Evolutionary conservation across 2,888 invertebrate genomes (phyloP), one percentile per base, ranked within the genome.

Genomic region (Amphipoea oculea): DNA sequence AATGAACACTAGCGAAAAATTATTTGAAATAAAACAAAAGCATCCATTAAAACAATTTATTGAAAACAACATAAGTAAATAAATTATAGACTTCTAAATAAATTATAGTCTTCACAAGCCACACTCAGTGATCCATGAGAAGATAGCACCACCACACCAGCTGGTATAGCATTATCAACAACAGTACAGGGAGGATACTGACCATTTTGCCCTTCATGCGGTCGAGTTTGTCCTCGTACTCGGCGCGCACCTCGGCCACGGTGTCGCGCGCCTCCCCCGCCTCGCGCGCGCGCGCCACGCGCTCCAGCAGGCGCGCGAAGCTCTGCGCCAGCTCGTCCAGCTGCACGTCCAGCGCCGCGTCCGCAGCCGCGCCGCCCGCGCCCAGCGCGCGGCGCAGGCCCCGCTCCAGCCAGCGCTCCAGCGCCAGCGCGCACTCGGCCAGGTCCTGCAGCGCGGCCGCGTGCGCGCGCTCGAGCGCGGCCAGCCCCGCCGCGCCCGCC

Each of bases 141-240:
- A 97, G 94, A 89, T 95, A 96, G 91, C 94, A 95, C 96, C 96
- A 97, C 97, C 97, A 97, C 93, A 96, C 93, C 81, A 96, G 90
- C 92, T 97, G 97, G 92, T 97, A 97, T 80, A 95, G 91, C 90
- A 97, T 92, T 92, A 97, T 94, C 92, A 97, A 94, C 84, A 94
- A 93, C 94, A 97, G 93, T 91, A 96, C 78, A 85, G 97, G 96
- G 90, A 94, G 89, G 85, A 95, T 95, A 97, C 98, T 97, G 97
- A 98, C 98, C 98, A 98, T 98, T 97, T 98, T 98, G 73, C 97
- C 97, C 93, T 98, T 98, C 97, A 98, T 98, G 94, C 98, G 97
- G 91, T 98, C 98, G 90, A 98, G 95, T 95, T 98, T 98, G 86
- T 97, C 97, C 90, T 98, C 98, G 91, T 98, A 98, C 90, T 98